A percentile compares a stretch with the other conserved stretches of the same genome.
These are phyloP conservation scores for Corythornis vintsioides DNA, from an alignment of 2,113 vertebrate genomes.

Conservation along the genomic window DNA sequence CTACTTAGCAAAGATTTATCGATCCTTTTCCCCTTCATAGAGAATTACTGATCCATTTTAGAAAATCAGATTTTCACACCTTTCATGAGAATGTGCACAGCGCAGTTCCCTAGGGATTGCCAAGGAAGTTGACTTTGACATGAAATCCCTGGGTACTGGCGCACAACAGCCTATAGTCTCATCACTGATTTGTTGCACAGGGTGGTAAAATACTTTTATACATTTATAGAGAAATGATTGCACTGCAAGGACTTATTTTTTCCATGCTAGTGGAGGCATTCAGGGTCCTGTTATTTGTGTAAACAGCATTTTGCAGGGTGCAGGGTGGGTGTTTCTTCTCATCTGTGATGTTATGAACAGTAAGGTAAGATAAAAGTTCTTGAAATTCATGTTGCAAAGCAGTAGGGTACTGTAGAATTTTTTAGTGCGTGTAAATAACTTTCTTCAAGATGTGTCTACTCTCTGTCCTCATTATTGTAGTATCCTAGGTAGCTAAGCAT, in stretches of 20 bases:
- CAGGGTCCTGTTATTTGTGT: slow-evolving; percentile 78
- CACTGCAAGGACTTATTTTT: slow-evolving; percentile 79
- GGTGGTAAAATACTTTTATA: slow-evolving; percentile 83
- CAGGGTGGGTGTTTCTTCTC: slow-evolving; percentile 7
- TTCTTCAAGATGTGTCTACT: slow-evolving; percentile 57
- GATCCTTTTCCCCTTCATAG: slow-evolving; percentile 93
- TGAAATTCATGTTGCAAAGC: slow-evolving; percentile 76
- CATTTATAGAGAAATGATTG: slow-evolving; percentile 81
- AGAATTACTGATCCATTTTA: slow-evolving; percentile 99
- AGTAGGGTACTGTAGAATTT: slow-evolving; percentile 61
- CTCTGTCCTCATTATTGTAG: slow-evolving; percentile 72
- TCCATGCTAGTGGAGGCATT: slow-evolving; percentile 70
- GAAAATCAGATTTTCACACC: slow-evolving; percentile 99
- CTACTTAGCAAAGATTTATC: slow-evolving; percentile 99
- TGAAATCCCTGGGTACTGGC: slow-evolving; percentile 75
- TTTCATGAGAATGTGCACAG: slow-evolving; percentile 91
- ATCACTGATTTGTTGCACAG: slow-evolving; percentile 80
- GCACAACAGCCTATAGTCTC: slow-evolving; percentile 74
- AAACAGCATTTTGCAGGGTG: slow-evolving; percentile 73
- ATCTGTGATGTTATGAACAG: slow-evolving; percentile 69
- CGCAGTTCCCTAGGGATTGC: slow-evolving; percentile 82
- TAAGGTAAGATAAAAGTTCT: slow-evolving; percentile 82
- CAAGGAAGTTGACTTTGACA: slow-evolving; percentile 91
- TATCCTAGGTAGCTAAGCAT: slow-evolving; percentile 73
- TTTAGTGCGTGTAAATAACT: slow-evolving; percentile 76